Conservation (phyloP, 2,888 invertebrate species). For the Synergus itoensis region DNA sequence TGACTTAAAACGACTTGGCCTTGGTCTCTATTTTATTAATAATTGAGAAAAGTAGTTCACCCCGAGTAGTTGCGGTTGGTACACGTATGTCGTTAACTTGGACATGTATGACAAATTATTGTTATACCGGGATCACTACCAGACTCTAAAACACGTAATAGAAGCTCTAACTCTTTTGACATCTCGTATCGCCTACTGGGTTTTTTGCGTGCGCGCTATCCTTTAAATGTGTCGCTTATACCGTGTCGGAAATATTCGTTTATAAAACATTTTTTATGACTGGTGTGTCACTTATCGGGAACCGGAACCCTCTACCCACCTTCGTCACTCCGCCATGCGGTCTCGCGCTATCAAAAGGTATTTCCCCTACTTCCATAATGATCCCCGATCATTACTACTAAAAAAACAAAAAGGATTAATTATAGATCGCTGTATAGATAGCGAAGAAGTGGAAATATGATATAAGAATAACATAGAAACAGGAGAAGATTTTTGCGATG, state of each 20-base stretch:
- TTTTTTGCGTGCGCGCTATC: neutral
- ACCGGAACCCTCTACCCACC: neutral
- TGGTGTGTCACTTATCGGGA: neutral
- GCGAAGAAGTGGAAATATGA: neutral
- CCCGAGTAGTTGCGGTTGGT: constrained; percentile 34
- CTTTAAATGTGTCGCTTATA: constrained; percentile 10
- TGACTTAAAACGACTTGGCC: constrained; percentile 17
- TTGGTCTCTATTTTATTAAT: constrained; percentile 38
- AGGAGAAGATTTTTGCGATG: constrained; percentile 1
- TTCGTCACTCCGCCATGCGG: constrained; percentile 1
- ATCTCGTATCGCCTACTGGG: neutral
- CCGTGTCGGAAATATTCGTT: neutral
- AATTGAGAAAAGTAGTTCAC: constrained; percentile 38
- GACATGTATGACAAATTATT: neutral
- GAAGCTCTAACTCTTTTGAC: neutral
- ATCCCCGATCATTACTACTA: neutral
- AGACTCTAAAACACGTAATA: neutral
- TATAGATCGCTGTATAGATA: neutral
- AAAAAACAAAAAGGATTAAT: neutral
- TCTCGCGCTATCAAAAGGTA: constrained; percentile 26
- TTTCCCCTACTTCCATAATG: neutral
- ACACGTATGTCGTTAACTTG: constrained; percentile 38
- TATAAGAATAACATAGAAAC: neutral
- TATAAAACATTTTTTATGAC: neutral
- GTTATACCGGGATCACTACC: constrained; percentile 23